phyloP scores from a whole-genome alignment of 1,140 invertebrate genomes.

The Tetramorium simillimum region DNA sequence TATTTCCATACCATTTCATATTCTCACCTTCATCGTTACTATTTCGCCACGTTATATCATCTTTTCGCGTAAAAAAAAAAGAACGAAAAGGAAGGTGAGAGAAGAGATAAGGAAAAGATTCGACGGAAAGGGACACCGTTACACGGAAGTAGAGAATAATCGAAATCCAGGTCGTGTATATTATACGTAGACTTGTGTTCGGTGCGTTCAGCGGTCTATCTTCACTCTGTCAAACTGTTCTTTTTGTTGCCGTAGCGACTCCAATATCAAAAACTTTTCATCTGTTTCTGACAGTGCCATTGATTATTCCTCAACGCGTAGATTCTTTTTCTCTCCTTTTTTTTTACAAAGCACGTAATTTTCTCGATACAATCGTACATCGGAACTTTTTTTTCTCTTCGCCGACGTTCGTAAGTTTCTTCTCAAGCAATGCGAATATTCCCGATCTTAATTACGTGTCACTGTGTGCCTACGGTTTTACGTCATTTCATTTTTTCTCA shows the following conservation, averaged over 20 bases:
- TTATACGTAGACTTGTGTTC: slow-evolving; percentile 41
- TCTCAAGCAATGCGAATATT: background rate
- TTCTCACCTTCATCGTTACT: slow-evolving; percentile 21
- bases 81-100: background rate
- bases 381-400: background rate
- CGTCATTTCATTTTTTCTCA: slow-evolving; percentile 1
- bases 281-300: slow-evolving; percentile 62
- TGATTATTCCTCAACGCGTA: slow-evolving; percentile 53
- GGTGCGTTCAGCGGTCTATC: slow-evolving; percentile 39
- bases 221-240: slow-evolving; percentile 67
- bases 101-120: background rate
- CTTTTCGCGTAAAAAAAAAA: background rate
- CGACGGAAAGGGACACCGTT: background rate
- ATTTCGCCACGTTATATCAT: slow-evolving; percentile 24
- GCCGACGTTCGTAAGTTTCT: slow-evolving; percentile 15
- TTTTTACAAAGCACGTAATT: slow-evolving; percentile 50
- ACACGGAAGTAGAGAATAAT: slow-evolving; percentile 13
- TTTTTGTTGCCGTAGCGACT: slow-evolving; percentile 65
- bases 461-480: background rate
- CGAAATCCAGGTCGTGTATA: slow-evolving; percentile 60
- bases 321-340: slow-evolving; percentile 15
- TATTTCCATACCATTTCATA: slow-evolving; percentile 54
- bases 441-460: slow-evolving; percentile 44
- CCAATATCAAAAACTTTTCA: slow-evolving; percentile 68
- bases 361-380: slow-evolving; percentile 50